Evolutionary conservation across 2,797 vertebrate genomes (phyloP), one percentile per base, ranked within the genome.

Genomic region (Buceros bicornis): DNA sequence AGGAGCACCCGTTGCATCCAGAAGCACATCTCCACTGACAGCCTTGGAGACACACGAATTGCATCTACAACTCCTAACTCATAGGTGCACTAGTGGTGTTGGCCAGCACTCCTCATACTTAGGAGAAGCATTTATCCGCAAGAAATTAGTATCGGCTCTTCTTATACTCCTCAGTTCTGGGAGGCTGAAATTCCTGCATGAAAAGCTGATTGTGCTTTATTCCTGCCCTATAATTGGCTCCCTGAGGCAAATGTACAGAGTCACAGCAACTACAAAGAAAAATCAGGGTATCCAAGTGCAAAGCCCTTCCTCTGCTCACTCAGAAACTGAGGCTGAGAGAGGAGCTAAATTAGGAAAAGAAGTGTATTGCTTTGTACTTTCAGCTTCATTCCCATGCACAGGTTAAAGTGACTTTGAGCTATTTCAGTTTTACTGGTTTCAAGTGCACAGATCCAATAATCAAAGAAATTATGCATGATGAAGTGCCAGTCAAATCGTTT

Each of bases 151-250:
- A 33, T 33, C 40, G 64, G 54, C 84, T 94, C 45, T 69, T 83
- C 57, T 71, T 57, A 47, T 0, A 18, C 35, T 47, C 89, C 69
- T 74, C 54, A 66, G 57, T 78, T 90, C 78, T 24, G 54, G 56
- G n/a, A 94, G 24, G 76, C 78, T 74, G 84, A 72, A 82, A 93
- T 86, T 78, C 57, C 76, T 82, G 86, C 82, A 29, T 45, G 69
- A 88, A 91, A 83, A 87, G 70, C 65, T 51, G 79, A 88, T 79
- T 0, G 5, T 66, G 79, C 91, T 95, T 95, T 65, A 92, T 56
- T 93, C 88, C 91, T 95, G 82, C 72, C 91, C 65, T 58, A 1
- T 86, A 96, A 94, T 50, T 95, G 95, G 87, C 85, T 96, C 94
- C 92, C 87, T 62, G 69, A 94, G 91, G 91, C 91, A 82, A 85